Percentiles rank a stretch among this genome's conserved stretches.
Conservation (phyloP, 2,888 invertebrate genomes). For the Endotricha flammealis region DNA sequence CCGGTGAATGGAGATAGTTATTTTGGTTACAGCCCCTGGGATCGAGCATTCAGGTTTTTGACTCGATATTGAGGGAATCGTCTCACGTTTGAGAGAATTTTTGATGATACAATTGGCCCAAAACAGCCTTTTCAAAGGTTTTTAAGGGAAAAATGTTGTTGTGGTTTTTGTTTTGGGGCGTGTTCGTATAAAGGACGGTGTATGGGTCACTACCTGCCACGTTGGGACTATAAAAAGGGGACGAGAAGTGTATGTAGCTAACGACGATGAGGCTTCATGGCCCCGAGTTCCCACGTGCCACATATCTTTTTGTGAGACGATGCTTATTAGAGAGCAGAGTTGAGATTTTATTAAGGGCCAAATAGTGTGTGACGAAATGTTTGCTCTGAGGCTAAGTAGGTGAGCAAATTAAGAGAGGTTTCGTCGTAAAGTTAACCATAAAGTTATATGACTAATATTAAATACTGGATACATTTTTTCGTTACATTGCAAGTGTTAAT, state of each 20-base stretch:
- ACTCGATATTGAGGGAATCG: constrained; percentile 10
- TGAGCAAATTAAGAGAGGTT: background rate
- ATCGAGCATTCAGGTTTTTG: constrained; percentile 10
- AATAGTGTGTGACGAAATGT: constrained; percentile 1
- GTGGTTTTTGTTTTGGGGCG: background rate
- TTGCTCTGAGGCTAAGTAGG: background rate
- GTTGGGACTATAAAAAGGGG: background rate
- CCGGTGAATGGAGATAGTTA: constrained; percentile 25
- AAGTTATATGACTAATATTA: too few species aligned
- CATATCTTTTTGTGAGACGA: background rate
- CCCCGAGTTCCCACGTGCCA: background rate
- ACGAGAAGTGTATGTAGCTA: background rate
- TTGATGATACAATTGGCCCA: constrained; percentile 3
- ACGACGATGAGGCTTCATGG: background rate
- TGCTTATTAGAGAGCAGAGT: constrained; percentile 1
- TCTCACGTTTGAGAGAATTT: constrained; percentile 7
- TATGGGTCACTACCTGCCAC: background rate
- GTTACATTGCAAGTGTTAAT: too few species aligned
- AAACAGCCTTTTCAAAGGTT: background rate
- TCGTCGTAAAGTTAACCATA: too few species aligned
- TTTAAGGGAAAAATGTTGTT: background rate
- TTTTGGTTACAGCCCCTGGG: constrained; percentile 17
- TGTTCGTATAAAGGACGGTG: background rate
- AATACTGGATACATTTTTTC: too few species aligned
- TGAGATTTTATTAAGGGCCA: constrained; percentile 2